Evolutionary conservation across 35 echinoderm and acorn worm species (phyloP).

Genomic region (Lytechinus pictus): DNA sequence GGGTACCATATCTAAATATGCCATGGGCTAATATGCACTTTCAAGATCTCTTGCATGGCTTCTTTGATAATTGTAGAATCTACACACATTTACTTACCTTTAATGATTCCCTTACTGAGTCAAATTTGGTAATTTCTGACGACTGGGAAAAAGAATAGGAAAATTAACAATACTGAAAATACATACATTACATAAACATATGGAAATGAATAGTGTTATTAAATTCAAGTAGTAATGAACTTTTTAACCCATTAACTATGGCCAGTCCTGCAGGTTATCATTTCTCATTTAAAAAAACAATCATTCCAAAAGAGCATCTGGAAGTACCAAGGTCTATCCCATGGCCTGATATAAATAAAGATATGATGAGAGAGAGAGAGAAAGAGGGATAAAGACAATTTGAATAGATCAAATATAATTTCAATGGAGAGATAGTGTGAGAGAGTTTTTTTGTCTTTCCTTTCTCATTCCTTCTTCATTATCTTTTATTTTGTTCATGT

Average conservation of each 20-base stretch:
- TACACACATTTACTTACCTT: constrained; percentile 50
- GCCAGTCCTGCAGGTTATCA: neutral
- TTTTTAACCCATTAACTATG: neutral
- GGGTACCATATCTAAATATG: no score
- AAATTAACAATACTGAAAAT: neutral
- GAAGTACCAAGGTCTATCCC: no score
- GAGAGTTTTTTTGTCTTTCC: no score
- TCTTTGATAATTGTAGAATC: neutral
- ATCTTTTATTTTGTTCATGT: no score
- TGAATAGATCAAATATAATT: no score
- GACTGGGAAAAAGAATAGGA: constrained; percentile 56
- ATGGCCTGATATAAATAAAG: neutral
- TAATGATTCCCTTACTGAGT: constrained; percentile 72
- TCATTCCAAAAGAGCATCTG: no score
- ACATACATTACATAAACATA: neutral
- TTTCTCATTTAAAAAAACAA: no score
- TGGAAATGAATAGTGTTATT: neutral
- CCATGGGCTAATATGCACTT: no score
- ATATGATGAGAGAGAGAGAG: neutral
- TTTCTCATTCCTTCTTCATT: no score
- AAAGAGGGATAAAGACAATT: neutral
- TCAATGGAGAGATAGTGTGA: no score
- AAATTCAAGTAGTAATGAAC: neutral
- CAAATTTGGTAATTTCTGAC: constrained; percentile 68
- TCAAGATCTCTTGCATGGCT: neutral